Percentiles rank a stretch among this genome's conserved stretches.
phyloP scores from a whole-genome alignment of 2,113 vertebrate species.

The Holacanthus passer region DNA sequence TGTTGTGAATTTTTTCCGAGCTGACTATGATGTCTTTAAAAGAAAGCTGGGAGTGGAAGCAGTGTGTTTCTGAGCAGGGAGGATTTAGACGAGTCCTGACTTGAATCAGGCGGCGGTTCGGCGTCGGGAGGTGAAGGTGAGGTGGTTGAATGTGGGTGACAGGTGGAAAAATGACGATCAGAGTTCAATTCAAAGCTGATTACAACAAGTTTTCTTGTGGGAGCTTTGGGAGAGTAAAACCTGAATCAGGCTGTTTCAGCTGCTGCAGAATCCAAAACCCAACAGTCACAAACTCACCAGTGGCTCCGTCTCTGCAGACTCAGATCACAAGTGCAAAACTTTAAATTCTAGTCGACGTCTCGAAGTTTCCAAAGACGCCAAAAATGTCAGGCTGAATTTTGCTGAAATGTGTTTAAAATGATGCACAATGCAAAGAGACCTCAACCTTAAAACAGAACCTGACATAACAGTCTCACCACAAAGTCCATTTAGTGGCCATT shows the following conservation, averaged over 20 bases:
- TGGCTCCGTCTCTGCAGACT: background rate
- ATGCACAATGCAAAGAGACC: too few species aligned
- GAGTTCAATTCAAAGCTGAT: background rate
- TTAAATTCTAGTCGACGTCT: background rate
- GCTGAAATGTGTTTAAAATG: too few species aligned
- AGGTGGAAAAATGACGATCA: conserved; percentile 14
- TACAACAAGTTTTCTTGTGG: background rate
- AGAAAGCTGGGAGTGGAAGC: background rate
- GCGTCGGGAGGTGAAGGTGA: background rate
- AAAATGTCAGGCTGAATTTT: too few species aligned
- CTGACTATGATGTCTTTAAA: background rate
- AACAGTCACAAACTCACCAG: background rate
- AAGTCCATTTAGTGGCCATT: too few species aligned
- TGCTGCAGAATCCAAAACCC: background rate
- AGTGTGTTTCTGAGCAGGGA: background rate
- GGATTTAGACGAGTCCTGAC: background rate
- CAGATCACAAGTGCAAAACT: background rate
- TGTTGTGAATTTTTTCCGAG: background rate
- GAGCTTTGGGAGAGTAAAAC: background rate
- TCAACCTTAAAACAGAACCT: too few species aligned
- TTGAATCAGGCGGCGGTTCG: background rate
- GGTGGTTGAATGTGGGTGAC: conserved; percentile 3
- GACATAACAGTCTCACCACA: too few species aligned
- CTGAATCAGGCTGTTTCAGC: background rate
- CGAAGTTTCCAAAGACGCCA: background rate